These are phyloP conservation scores for Phyllotreta striolata DNA, from an alignment of 2,888 invertebrate species.

Conservation along the genomic window DNA sequence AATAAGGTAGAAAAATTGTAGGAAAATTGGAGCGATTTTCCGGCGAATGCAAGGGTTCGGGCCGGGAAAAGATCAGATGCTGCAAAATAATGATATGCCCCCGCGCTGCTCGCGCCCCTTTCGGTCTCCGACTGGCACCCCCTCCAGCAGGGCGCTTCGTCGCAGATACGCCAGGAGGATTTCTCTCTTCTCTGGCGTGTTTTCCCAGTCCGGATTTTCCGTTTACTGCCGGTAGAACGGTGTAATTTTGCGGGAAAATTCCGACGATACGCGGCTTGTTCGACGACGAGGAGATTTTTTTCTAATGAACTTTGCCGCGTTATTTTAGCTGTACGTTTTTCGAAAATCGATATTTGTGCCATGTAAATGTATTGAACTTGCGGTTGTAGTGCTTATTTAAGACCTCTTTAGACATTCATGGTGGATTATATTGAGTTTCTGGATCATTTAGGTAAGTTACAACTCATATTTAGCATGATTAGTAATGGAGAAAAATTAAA, in stretches of 20 bases:
- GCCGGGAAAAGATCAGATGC: constrained; percentile 57
- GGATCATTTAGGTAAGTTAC: no score
- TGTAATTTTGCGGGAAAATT: constrained; percentile 41
- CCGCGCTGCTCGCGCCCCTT: constrained; percentile 48
- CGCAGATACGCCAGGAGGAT: constrained; percentile 50
- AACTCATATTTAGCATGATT: no score
- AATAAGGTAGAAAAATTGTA: constrained; percentile 43
- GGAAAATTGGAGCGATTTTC: constrained; percentile 46
- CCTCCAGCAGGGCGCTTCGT: constrained; percentile 50
- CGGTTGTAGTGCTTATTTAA: no score
- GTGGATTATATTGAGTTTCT: no score
- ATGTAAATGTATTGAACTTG: no score
- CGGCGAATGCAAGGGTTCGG: constrained; percentile 50
- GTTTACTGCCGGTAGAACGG: constrained; percentile 50
- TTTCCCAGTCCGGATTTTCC: constrained; percentile 56
- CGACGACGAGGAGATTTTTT: no score
- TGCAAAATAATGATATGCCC: constrained; percentile 57
- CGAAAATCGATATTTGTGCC: no score
- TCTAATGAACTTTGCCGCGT: no score
- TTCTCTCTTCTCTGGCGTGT: constrained; percentile 46
- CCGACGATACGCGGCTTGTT: constrained; percentile 41
- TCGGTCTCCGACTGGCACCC: constrained; percentile 43
- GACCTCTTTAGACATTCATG: no score
- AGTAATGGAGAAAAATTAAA: no score
- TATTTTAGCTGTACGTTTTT: no score